These are phyloP conservation scores for Sebastes goodei DNA, from an alignment of 2,797 vertebrate genomes.

Conservation along the genomic window DNA sequence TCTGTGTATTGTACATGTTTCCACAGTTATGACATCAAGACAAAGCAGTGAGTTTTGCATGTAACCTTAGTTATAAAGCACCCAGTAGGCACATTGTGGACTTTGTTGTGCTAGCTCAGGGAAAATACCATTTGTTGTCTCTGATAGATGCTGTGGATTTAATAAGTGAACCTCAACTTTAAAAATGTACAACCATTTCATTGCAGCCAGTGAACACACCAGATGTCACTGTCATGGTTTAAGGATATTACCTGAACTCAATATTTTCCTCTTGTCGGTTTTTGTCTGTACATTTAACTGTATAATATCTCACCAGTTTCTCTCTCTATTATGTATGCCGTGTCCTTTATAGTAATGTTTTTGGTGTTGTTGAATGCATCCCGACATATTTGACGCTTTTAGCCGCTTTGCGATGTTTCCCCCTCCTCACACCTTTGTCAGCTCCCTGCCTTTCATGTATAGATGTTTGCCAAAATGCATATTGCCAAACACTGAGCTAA, in stretches of 20 bases:
- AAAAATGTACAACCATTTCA: background rate
- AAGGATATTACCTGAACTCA: conserved; percentile 7
- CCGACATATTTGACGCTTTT: conserved; percentile 42
- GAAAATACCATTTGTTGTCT: conserved; percentile 63
- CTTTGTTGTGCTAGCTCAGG: conserved; percentile 73
- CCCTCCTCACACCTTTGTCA: background rate
- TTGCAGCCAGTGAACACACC: conserved; percentile 6
- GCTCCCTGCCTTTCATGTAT: conserved; percentile 22
- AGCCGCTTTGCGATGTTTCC: conserved; percentile 29
- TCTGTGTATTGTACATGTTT: background rate
- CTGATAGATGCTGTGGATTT: conserved; percentile 72
- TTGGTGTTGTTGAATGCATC: conserved; percentile 65
- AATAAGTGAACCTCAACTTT: conserved; percentile 21
- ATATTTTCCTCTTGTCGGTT: conserved; percentile 18
- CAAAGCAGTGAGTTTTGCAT: conserved; percentile 60
- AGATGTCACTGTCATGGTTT: conserved; percentile 8
- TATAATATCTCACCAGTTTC: conserved; percentile 43
- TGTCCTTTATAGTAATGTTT: conserved; percentile 51
- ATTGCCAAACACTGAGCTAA: conserved; percentile 55
- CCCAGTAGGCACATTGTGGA: conserved; percentile 42
- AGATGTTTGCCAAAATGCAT: conserved; percentile 52
- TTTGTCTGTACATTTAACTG: conserved; percentile 36
- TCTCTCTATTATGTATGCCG: conserved; percentile 44
- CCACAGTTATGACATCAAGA: conserved; percentile 76
- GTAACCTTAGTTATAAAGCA: conserved; percentile 40